Base-by-base conservation (phyloP, 2,113 vertebrate species). In the Phylloscopus trochiloides region DNA sequence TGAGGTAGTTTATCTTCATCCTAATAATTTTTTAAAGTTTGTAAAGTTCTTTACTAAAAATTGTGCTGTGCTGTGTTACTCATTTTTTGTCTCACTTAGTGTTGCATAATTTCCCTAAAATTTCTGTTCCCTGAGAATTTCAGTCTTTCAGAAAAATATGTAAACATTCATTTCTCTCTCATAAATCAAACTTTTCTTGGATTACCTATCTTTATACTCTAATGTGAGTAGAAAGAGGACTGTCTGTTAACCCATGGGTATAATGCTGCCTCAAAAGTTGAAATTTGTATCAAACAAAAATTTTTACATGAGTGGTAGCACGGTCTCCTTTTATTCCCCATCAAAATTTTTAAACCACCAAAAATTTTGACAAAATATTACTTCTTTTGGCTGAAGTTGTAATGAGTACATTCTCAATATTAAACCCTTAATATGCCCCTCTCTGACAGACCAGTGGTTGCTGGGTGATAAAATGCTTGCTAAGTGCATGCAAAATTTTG, bases 251-350 rank as follows among this genome's bases (percentile, higher is more conserved):
- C 12, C 12, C 18, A n/a, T 16, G 5, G 11, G 1, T 48, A 70
- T 22, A 65, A 28, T 4, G 2, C 7, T 67, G 28, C 20, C 32
- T 67, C n/a, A 52, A 74, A 90, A 66, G 14, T 3, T 42, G 12
- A 84, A 42, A 87, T 22, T 31, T 52, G 4, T 52, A 59, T 48
- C 7, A 65, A 76, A 55, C 1, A 2, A 40, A 40, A 17, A 13
- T 45, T 32, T 4, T 55, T 50, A 21, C 7, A 36, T 29, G 19
- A 76, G 2, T 8, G 2, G 1, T 13, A 80, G 10, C 2, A 1
- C 22, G 15, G 3, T 36, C 24, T 65, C 31, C 9, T 59, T 80
- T 84, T 52, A 48, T 4, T 66, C 15, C 3, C 6, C 28, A 61
- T 31, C 6, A 89, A 65, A 82, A 59, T 10, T 51, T 62, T 54